Evolutionary conservation across 2,797 vertebrate genomes (phyloP), one percentile per base, ranked within the genome.

Genomic region (Acipenser oxyrinchus): DNA sequence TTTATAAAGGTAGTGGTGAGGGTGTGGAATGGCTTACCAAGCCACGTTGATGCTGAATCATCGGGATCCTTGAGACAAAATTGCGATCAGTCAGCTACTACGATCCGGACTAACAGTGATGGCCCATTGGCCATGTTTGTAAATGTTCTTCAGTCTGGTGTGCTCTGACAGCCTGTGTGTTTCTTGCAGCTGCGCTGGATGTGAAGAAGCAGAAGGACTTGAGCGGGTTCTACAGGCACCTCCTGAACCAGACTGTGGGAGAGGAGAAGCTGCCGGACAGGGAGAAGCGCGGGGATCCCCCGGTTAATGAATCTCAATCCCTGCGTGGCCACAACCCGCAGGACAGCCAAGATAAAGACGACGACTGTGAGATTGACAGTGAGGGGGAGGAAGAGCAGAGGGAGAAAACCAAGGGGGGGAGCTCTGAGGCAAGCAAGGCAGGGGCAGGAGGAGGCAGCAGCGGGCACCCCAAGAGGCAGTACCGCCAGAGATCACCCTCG

Each of bases 121-220:
- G 55, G 13, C 9, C 12, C 9, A n/a, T 6, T 7, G 55, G 49
- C 9, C 50, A 9, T 51, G 11, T 51, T 51, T 18, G 10, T 10
- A 23, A 37, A 48, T 37, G 23, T 13, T 37, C 23, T 37, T 37
- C 23, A 37, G 2, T 37, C 23, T 37, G 23, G 23, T 37, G 23
- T 37, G 23, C 23, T 37, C 23, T 37, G 23, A 37, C 23, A 37
- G 23, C 23, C 23, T 37, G 23, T 4, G 23, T 55, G 52, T 10
- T 12, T 23, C n/a, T 80, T 78, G 63, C 68, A 98, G 97, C 95
- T 1, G 89, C 86, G 70, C 79, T 99, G 84, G 96, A 99, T 70
- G 95, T 98, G 68, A 98, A 89, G 74, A 99, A 97, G 72, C 96
- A 98, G 83, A 94, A 86, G 73, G 94, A 99, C 78, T 84, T 98